Base-by-base conservation (phyloP, 2,888 invertebrate genomes). In the Leptinotarsa peninsularis region DNA sequence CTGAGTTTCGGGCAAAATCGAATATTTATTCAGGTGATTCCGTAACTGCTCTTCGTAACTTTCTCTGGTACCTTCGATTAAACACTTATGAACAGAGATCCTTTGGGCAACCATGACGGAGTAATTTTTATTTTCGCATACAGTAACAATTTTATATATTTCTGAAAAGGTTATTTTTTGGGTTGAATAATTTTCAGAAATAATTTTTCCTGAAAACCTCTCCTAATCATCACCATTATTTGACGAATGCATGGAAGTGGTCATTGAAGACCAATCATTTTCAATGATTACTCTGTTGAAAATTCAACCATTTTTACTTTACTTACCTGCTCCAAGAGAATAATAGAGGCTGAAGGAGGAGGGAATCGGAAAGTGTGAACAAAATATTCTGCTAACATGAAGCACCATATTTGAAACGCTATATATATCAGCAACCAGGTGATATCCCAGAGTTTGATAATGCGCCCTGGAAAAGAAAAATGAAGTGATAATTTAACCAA, bases 311-410 rank as follows among this genome's bases (percentile, higher is more conserved):
- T 49, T 63, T 21, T 27, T 27, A 27, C 4, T 27, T 27, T 10
- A 58, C 74, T 81, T 85, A 92, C 93, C 89, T 93, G 92, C 88
- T 93, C 93, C 78, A 89, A 85, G 7, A 91, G 86, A 33, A 93
- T 83, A 43, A 91, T 88, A 5, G 90, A 82, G 21, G 91, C 87
- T 10, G 92, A 91, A 4, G 90, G 91, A 49, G 91, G 88, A 1
- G 92, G 91, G 5, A 93, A 85, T 5, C 89, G 81, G 76, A 89
- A 84, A 7, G 86, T 81, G 17, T 89, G 78, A 4, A 91, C 81
- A 67, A 88, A 17, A 50, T 50, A 17, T 17, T 14, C 50, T 50
- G 50, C 50, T 17, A 17, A 17, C 17, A 17, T 50, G 50, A 50
- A 50, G 50, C 50, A 50, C 4, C 14, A 17, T 17, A 50, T 50